Conservation (phyloP, 30 jellyfish, hydroid and myxozoan genomes). For the Calvadosia cruxmelitensis region DNA sequence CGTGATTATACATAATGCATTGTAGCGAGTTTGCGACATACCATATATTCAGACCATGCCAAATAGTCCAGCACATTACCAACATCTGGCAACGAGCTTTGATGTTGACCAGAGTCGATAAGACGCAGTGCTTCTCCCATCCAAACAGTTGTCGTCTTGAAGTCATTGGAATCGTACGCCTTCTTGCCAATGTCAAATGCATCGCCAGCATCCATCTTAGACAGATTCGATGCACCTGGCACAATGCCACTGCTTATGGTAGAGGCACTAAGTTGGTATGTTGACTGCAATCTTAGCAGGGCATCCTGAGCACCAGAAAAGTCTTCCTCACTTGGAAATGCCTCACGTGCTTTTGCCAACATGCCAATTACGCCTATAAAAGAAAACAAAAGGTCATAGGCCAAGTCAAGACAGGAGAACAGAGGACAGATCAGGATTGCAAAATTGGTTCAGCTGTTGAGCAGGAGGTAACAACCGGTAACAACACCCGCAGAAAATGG, state of each 20-base stretch:
- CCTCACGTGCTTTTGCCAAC: slow-evolving; percentile 11
- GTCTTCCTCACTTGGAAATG: slow-evolving; percentile 66
- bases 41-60: slow-evolving; percentile 72
- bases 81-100: background rate
- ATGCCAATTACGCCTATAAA: too few relatives aligned
- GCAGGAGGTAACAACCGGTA: too few relatives aligned
- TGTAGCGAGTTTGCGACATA: too few relatives aligned
- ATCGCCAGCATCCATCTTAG: slow-evolving; percentile 66
- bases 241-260: slow-evolving; percentile 59
- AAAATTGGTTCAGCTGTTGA: too few relatives aligned
- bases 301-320: slow-evolving; percentile 85
- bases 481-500: too few relatives aligned
- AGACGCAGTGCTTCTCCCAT: slow-evolving; percentile 67
- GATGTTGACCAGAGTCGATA: background rate
- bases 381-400: too few relatives aligned
- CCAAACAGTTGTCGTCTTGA: slow-evolving; percentile 54
- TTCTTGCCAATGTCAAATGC: slow-evolving; percentile 60
- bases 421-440: too few relatives aligned
- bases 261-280: slow-evolving; percentile 61
- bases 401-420: too few relatives aligned
- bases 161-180: slow-evolving; percentile 36
- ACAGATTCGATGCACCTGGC: slow-evolving; percentile 26
- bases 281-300: slow-evolving; percentile 70
- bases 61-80: slow-evolving; percentile 55
- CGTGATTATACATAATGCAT: too few relatives aligned